phyloP scores from a whole-genome alignment of 1,140 invertebrate genomes.

The Atta texana region DNA sequence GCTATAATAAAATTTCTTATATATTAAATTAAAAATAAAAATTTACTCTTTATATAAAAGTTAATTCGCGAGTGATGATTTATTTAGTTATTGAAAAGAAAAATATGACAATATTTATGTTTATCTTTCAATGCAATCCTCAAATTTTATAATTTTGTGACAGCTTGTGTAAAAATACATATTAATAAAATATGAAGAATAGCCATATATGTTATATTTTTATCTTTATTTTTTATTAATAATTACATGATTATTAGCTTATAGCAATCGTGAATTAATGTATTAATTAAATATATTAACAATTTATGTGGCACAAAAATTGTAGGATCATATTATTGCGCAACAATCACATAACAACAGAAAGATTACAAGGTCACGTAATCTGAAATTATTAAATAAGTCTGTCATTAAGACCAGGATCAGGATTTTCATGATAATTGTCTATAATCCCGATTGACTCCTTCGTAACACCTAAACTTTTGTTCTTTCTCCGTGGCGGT shows the following conservation, averaged over 20 bases:
- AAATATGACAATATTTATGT: not conserved
- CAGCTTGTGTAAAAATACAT: not conserved
- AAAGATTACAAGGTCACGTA: conserved; percentile 27
- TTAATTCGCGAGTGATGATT: not conserved
- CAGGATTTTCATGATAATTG: conserved; percentile 50
- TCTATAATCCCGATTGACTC: conserved; percentile 46
- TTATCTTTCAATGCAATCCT: not conserved
- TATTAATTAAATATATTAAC: conserved; percentile 54
- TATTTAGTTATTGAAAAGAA: not conserved
- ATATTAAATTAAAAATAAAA: conserved; percentile 17
- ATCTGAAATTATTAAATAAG: conserved; percentile 77
- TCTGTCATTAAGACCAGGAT: conserved; percentile 75
- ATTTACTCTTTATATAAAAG: not conserved
- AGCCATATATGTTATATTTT: not conserved
- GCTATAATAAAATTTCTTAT: not conserved
- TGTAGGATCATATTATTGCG: not conserved
- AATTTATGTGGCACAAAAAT: conserved; percentile 45
- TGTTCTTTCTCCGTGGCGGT: conserved; percentile 80
- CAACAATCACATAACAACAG: not conserved
- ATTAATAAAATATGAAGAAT: not conserved
- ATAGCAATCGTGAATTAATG: conserved; percentile 32
- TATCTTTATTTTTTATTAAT: conserved; percentile 28
- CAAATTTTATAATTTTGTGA: conserved; percentile 16
- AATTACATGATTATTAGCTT: conserved; percentile 33
- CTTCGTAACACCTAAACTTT: conserved; percentile 67